Conservation (phyloP, 2,113 vertebrate genomes). For the Dipodomys merriami region DNA sequence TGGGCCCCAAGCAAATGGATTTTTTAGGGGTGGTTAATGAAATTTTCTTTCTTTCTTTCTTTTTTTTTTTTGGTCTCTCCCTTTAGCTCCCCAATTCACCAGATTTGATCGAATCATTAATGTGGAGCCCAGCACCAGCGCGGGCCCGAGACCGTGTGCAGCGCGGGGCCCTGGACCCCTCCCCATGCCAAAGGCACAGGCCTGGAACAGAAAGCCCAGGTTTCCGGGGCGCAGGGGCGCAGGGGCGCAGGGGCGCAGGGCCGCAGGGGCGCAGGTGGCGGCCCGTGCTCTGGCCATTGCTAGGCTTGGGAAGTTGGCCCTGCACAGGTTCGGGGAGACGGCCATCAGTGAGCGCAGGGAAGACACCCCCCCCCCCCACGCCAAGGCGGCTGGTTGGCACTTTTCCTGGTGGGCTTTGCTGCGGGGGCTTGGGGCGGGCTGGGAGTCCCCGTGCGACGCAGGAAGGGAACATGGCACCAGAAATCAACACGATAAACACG, state of each 20-base stretch:
- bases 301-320: neutral
- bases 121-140: neutral
- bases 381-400: neutral
- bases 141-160: neutral
- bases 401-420: neutral
- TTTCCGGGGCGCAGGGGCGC: neutral
- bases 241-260: no score
- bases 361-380: no score
- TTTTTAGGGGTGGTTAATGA: slow-evolving; percentile 55
- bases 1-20: neutral
- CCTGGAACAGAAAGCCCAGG: no score
- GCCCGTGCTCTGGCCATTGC: neutral
- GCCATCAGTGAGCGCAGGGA: no score
- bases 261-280: no score
- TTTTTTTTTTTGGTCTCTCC: slow-evolving; percentile 48
- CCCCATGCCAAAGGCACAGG: neutral
- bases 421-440: neutral
- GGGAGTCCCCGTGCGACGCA: neutral
- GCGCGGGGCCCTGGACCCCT: neutral
- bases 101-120: slow-evolving; percentile 23
- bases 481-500: neutral
- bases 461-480: neutral
- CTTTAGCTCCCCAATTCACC: slow-evolving; percentile 61
- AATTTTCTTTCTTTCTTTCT: slow-evolving; percentile 62
- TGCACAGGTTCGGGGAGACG: neutral